A percentile compares a stretch with the other conserved stretches of the same genome.
Conservation (phyloP, 2,797 vertebrate genomes). For the Phalanger gymnotis region DNA sequence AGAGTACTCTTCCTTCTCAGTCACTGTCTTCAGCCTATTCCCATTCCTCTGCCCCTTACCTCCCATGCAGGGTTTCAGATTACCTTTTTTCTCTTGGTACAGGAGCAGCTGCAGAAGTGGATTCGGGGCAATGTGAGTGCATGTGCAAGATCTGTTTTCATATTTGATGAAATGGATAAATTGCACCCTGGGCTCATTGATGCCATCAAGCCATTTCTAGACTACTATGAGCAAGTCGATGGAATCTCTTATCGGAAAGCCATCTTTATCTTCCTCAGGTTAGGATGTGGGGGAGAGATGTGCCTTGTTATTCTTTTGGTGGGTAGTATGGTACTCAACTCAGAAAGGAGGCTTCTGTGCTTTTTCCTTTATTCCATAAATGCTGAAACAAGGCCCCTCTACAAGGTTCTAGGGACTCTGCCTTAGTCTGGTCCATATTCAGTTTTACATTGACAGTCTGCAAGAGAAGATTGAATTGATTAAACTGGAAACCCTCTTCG, state of each 20-base stretch:
- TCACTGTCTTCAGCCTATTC: neutral
- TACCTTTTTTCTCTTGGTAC: constrained; percentile 24
- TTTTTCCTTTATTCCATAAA: neutral
- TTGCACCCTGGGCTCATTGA: constrained; percentile 94
- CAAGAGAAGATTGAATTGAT: neutral
- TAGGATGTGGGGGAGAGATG: neutral
- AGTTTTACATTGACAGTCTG: neutral
- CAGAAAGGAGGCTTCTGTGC: neutral
- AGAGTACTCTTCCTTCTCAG: neutral
- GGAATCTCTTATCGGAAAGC: constrained; percentile 92
- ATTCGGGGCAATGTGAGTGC: constrained; percentile 91
- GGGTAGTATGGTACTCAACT: neutral
- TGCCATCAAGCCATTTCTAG: constrained; percentile 94
- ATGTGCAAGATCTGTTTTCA: constrained; percentile 92
- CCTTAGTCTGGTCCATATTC: neutral
- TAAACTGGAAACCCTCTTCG: neutral
- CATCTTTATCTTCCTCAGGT: constrained; percentile 98
- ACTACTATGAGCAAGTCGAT: constrained; percentile 91
- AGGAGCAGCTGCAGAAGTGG: constrained; percentile 93
- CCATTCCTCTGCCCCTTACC: fast-evolving
- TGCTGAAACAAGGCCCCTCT: neutral
- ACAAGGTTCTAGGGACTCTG: neutral
- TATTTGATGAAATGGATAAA: constrained; percentile 98
- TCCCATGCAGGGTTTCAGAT: neutral
- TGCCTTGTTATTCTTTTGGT: neutral